phyloP scores from a whole-genome alignment of 2,888 invertebrate genomes.

The Eupithecia insigniata region DNA sequence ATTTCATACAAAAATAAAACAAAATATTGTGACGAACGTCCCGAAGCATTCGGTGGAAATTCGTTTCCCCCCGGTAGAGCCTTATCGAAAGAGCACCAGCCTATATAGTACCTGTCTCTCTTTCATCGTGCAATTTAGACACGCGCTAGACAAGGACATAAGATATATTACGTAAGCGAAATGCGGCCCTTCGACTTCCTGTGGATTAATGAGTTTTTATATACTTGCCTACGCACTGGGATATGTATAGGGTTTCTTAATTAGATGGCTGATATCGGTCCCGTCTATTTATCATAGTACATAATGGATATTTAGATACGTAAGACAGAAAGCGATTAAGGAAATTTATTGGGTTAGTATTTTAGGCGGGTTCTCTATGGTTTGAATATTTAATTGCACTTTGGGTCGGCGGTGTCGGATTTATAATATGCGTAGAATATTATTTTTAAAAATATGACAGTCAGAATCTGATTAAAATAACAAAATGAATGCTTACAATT shows the following conservation, averaged over 20 bases:
- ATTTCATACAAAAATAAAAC: conserved; percentile 34
- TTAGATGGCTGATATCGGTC: conserved; percentile 57
- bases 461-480: conserved; percentile 44
- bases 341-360: conserved; percentile 48
- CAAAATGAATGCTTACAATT: conserved; percentile 34
- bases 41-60: conserved; percentile 77
- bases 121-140: conserved; percentile 51
- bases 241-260: conserved; percentile 60
- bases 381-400: conserved; percentile 45
- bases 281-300: conserved; percentile 43
- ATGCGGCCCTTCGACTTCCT: conserved; percentile 58
- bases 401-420: conserved; percentile 40
- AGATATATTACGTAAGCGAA: conserved; percentile 52
- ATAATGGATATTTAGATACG: conserved; percentile 45
- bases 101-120: conserved; percentile 72
- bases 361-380: conserved; percentile 45
- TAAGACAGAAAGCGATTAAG: conserved; percentile 43
- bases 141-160: conserved; percentile 56
- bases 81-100: conserved; percentile 71
- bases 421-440: conserved; percentile 46
- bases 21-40: conserved; percentile 53
- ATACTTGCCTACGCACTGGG: conserved; percentile 54
- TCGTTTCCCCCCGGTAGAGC: conserved; percentile 75
- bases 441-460: conserved; percentile 43
- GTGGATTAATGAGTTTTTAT: conserved; percentile 62